A percentile compares a stretch with the other conserved stretches of the same genome.
phyloP scores from a whole-genome alignment of 2,888 invertebrate genomes.

The Bedellia somnulentella region DNA sequence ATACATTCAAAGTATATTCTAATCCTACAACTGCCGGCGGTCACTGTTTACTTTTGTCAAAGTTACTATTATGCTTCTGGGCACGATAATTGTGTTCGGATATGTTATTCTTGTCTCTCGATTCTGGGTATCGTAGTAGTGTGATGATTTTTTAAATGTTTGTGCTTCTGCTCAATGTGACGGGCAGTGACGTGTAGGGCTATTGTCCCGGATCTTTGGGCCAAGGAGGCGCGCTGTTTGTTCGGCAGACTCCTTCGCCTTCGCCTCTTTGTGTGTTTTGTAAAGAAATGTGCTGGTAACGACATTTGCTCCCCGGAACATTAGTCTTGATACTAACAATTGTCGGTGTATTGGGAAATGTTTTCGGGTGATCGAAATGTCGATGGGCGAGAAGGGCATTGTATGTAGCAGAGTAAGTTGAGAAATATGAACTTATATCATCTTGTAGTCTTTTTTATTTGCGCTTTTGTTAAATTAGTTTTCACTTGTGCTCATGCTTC shows the following conservation, averaged over 20 bases:
- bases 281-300: slow-evolving; percentile 8
- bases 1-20: not conserved
- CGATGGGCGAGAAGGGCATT: no score
- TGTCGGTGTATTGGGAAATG: no score
- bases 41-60: slow-evolving; percentile 37
- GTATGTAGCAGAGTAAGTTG: no score
- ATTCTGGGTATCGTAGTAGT: slow-evolving; percentile 15
- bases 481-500: no score
- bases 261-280: slow-evolving; percentile 24
- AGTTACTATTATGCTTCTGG: slow-evolving; percentile 34
- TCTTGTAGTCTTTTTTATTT: no score
- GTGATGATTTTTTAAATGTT: slow-evolving; percentile 56
- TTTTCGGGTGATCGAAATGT: no score
- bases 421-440: no score
- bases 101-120: slow-evolving; percentile 23
- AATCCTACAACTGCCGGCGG: slow-evolving; percentile 1
- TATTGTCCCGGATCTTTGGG: slow-evolving; percentile 35
- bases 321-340: slow-evolving; percentile 9
- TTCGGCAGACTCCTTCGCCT: slow-evolving; percentile 27
- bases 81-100: slow-evolving; percentile 31
- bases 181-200: slow-evolving; percentile 43
- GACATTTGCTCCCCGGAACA: slow-evolving; percentile 1
- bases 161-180: slow-evolving; percentile 53
- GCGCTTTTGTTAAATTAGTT: no score
- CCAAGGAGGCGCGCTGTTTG: slow-evolving; percentile 25